Percentiles rank a stretch among this genome's conserved stretches.
These are phyloP conservation scores for Platygyra sinensis DNA, from an alignment of 64 coral and sea anemone genomes.

Conservation along the genomic window DNA sequence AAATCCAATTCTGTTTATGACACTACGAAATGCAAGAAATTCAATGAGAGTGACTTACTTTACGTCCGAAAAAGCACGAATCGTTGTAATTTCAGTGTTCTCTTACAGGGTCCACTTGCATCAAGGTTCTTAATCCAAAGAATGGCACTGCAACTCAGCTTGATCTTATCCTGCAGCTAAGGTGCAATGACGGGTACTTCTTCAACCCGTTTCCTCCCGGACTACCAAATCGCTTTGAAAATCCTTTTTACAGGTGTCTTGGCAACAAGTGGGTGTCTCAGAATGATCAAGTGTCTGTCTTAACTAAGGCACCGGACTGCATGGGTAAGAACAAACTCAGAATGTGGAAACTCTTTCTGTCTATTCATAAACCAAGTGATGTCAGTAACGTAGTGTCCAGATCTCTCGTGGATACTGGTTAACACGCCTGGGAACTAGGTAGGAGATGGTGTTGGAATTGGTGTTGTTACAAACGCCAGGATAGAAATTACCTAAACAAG, in stretches of 20 bases:
- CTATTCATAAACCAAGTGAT: too few relatives aligned
- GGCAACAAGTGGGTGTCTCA: slow-evolving; percentile 47
- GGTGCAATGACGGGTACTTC: slow-evolving; percentile 52
- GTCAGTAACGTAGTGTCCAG: too few relatives aligned
- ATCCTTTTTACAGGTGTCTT: slow-evolving; percentile 23
- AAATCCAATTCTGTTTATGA: too few relatives aligned
- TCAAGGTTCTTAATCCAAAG: slow-evolving; percentile 1
- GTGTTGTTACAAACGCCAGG: too few relatives aligned
- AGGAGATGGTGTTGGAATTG: too few relatives aligned
- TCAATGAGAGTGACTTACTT: too few relatives aligned
- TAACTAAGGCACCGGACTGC: slow-evolving; percentile 78
- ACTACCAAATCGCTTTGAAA: neutral
- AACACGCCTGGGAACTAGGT: too few relatives aligned
- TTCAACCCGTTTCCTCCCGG: slow-evolving; percentile 62
- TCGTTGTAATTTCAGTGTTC: neutral
- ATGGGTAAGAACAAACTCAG: slow-evolving; percentile 43
- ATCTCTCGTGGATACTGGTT: too few relatives aligned
- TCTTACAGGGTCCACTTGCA: slow-evolving; percentile 47
- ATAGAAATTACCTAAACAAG: too few relatives aligned
- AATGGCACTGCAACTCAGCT: slow-evolving; percentile 3
- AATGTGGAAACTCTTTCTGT: too few relatives aligned
- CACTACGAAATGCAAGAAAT: too few relatives aligned
- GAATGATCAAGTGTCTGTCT: neutral
- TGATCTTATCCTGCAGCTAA: neutral
- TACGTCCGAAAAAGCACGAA: too few relatives aligned